Evolutionary conservation across 2,888 invertebrate species (phyloP), one percentile per base, ranked within the genome.

Genomic region (Drosophila birchii): DNA sequence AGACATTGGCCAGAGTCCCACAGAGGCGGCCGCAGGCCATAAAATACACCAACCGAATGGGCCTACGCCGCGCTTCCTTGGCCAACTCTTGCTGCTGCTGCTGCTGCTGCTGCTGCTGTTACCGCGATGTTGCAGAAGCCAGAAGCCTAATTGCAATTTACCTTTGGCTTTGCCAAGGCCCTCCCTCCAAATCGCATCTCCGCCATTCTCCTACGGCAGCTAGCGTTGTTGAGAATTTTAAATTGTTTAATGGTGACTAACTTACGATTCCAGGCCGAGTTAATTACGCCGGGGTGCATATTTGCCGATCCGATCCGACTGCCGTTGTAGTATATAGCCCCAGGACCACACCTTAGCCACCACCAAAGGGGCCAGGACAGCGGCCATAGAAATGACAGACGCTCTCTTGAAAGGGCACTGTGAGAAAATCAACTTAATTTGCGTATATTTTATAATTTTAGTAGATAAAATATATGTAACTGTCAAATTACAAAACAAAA

Each of bases 81-180:
- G 57, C 32, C 51, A n/a, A 18, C 55, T 62, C 69, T 63, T 56
- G 58, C 59, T 49, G 64, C 16, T 53, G 64, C 16, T 58, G 64
- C n/a, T 56, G 58, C 59, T 49, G 64, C 16, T 56, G 58, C 59
- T 49, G 64, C 16, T 53, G 64, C 16, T 58, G 64, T 57, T 73
- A 58, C 66, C 64, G 32, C 23, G 55, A 53, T 64, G 66, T 63
- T 59, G 81, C 91, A 88, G 73, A 68, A 68, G 91, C 90, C 91
- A 91, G 90, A 91, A 90, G 90, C 91, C 90, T 90, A 90, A 90
- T 91, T 90, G 91, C 90, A 90, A 91, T 91, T 90, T 91, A 90
- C 91, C 90, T 89, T 85, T 72, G 49, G 61, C 81, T 79, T 49
- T 38, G 67, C 20, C 69, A 49, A 51, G 62, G 57, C 71, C 67